A percentile compares a stretch with the other conserved stretches of the same genome.
These are phyloP conservation scores for Pasiphila rectangulata DNA, from an alignment of 2,888 invertebrate species.

Conservation along the genomic window DNA sequence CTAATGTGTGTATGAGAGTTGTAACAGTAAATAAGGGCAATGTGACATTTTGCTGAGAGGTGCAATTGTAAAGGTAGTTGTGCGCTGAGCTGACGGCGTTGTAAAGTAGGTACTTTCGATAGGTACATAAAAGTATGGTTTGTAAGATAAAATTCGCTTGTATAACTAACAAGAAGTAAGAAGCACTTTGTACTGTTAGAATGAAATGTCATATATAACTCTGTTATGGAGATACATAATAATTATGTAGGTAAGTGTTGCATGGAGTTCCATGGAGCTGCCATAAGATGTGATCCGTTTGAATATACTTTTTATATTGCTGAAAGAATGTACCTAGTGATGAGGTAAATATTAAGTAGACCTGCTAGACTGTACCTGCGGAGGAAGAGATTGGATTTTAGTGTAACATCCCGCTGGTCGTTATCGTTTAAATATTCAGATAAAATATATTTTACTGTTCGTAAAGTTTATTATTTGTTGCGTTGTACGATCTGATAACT, in stretches of 20 bases:
- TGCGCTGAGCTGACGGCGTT: conserved; percentile 21
- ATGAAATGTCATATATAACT: conserved; percentile 69
- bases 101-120: conserved; percentile 25
- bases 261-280: conserved; percentile 77
- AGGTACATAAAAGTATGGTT: conserved; percentile 25
- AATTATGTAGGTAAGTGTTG: conserved; percentile 52
- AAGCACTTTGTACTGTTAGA: conserved; percentile 56
- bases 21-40: conserved; percentile 49
- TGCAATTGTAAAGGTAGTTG: conserved; percentile 47
- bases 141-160: conserved; percentile 50
- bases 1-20: conserved; percentile 55
- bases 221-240: conserved; percentile 58
- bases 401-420: conserved; percentile 44
- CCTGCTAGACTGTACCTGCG: conserved; percentile 75
- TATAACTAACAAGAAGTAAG: conserved; percentile 43
- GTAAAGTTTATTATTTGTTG: conserved; percentile 42
- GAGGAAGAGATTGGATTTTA: conserved; percentile 66
- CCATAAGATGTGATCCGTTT: conserved; percentile 80
- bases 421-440: conserved; percentile 56
- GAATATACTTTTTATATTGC: conserved; percentile 79
- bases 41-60: conserved; percentile 67
- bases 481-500: conserved; percentile 46
- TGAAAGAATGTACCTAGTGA: conserved; percentile 69
- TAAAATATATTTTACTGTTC: conserved; percentile 44
- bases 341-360: conserved; percentile 75